phyloP scores from a whole-genome alignment of 2,113 vertebrate species.

The Onychostoma macrolepis region DNA sequence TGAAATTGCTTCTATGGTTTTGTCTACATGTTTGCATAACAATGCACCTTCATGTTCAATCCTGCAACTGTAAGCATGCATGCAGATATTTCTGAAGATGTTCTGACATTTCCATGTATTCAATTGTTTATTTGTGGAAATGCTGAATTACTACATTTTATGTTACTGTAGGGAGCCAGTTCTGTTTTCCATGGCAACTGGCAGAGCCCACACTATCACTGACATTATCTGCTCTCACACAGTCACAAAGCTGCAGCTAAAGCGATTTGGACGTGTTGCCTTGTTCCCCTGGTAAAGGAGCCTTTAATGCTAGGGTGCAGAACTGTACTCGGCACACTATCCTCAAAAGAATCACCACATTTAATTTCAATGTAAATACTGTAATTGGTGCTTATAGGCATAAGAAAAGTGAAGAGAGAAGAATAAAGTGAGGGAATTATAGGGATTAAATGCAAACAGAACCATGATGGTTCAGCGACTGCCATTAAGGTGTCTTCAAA shows the following conservation, averaged over 20 bases:
- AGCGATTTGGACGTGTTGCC: constrained; percentile 32
- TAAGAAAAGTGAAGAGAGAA: background rate
- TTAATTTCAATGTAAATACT: constrained; percentile 11
- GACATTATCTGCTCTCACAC: constrained; percentile 42
- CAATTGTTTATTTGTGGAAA: constrained; percentile 24
- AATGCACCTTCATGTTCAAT: background rate
- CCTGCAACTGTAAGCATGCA: background rate
- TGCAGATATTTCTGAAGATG: constrained; percentile 16
- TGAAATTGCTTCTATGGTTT: background rate
- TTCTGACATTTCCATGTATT: constrained; percentile 5
- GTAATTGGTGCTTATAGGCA: background rate
- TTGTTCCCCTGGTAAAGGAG: constrained; percentile 25
- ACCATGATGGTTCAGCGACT: background rate
- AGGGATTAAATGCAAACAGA: background rate
- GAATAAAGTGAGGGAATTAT: background rate
- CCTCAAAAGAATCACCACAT: constrained; percentile 19
- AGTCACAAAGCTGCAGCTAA: constrained; percentile 13
- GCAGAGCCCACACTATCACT: constrained; percentile 40
- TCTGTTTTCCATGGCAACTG: constrained; percentile 49
- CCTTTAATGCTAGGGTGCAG: background rate
- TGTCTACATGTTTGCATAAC: background rate
- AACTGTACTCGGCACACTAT: background rate
- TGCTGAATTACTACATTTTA: constrained; percentile 36
- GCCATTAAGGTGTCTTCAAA: background rate
- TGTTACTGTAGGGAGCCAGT: constrained; percentile 15